These are phyloP conservation scores for Heteromormyrus szaboi DNA, from an alignment of 2,797 vertebrate species.

Conservation along the genomic window DNA sequence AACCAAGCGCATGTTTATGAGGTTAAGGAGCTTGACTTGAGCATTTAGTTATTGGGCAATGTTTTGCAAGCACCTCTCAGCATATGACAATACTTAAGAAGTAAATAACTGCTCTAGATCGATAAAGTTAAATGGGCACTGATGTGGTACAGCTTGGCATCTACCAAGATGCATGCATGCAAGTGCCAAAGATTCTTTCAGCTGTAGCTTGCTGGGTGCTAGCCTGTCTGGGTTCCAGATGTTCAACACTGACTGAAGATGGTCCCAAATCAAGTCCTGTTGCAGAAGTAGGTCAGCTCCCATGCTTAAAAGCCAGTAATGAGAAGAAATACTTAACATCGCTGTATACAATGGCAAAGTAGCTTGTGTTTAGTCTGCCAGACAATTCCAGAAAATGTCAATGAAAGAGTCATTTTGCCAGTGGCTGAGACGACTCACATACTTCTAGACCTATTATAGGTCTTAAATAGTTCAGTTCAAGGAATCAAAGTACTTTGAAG, in stretches of 20 bases:
- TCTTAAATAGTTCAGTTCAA: not conserved
- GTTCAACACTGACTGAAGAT: not conserved
- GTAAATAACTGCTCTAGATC: not conserved
- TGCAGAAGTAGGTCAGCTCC: not conserved
- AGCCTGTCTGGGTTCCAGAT: not conserved
- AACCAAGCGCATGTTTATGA: not conserved
- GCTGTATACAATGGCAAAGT: not conserved
- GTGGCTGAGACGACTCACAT: not conserved
- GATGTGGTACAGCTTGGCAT: not conserved
- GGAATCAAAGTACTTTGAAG: not conserved
- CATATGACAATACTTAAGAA: not conserved
- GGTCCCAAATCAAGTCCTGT: not conserved
- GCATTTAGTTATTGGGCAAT: not conserved
- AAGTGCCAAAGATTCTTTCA: not conserved
- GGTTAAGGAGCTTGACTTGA: not conserved
- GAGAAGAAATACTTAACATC: not conserved
- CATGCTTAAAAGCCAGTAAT: not conserved
- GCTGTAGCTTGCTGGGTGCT: not conserved
- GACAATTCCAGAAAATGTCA: not conserved
- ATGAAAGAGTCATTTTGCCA: not conserved
- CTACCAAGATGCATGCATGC: not conserved
- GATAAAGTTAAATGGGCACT: not conserved
- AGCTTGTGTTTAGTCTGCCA: not conserved
- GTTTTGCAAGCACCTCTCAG: not conserved
- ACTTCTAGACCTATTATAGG: not conserved